Base-by-base conservation (phyloP, 2,888 invertebrate genomes). In the Drosophila limbata region DNA sequence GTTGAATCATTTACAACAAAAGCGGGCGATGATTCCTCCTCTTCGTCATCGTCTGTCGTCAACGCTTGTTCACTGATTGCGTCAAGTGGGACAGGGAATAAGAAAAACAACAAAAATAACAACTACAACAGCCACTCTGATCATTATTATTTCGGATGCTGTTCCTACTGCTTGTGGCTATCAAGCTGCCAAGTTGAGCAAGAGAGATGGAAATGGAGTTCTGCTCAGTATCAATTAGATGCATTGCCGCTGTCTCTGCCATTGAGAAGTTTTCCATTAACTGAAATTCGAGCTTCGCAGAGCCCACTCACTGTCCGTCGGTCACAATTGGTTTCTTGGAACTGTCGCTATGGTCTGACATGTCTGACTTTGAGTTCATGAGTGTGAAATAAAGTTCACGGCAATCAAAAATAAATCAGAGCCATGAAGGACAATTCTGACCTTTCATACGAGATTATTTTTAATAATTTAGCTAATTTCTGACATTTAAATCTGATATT, bases 1-100 rank as follows among this genome's bases (percentile, higher is more conserved):
- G 90, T 86, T 86, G 89, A 88, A 86, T 88, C 86, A 86, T 89
- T 86, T 86, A 86, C 84, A 70, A 74, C 73, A 19, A 45, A 47
- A 37, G 57, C 37, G n/a, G 8, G n/a, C 8, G 6, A 17, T 37
- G 25, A 37, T 44, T n/a, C 47, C 48, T 60, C 21, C 61, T 50
- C 44, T 19, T 5, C 51, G 53, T 1, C 25, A 5, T 25, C 25
- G 25, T 62, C 65, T 64, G 68, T 72, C 67, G 67, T 69, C 89
- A 70, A 50, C 48, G 51, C 69, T 44, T 62, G 72, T 71, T 45
- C 67, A 63, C 57, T 88, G 83, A 83, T 83, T 83, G 81, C 78
- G 69, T 66, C 75, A 75, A 77, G 71, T 65, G 59, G 62, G 67
- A 35, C 48, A 35, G 59, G n/a, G 28, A 51, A 44, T 51, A 56